Evolutionary conservation across 1,140 invertebrate species (phyloP).

Genomic region (Andrena cerasifolii): DNA sequence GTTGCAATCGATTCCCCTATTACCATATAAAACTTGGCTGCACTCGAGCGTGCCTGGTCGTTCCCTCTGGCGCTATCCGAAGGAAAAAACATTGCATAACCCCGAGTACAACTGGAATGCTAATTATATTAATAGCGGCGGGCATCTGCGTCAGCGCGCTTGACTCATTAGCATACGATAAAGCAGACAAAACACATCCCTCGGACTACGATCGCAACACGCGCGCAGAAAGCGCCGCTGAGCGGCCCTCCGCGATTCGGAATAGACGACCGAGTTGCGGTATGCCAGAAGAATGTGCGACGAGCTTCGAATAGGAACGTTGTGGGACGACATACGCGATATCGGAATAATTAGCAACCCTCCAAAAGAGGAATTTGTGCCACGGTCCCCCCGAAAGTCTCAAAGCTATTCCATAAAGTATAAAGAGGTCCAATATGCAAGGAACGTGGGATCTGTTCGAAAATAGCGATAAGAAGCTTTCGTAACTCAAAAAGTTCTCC

Average conservation of each 20-base stretch:
- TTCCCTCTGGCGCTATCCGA: constrained; percentile 20
- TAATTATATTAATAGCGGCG: constrained; percentile 53
- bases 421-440: too few relatives aligned
- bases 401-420: too few relatives aligned
- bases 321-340: background rate
- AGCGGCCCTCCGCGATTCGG: background rate
- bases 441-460: too few relatives aligned
- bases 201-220: constrained; percentile 3
- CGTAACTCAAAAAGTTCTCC: too few relatives aligned
- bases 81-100: constrained; percentile 49
- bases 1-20: constrained; percentile 46
- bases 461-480: too few relatives aligned
- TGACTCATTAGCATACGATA: constrained; percentile 49
- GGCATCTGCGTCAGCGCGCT: constrained; percentile 42
- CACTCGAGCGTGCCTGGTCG: constrained; percentile 27
- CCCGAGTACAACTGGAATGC: constrained; percentile 34
- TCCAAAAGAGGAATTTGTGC: too few relatives aligned
- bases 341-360: background rate
- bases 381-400: too few relatives aligned
- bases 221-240: constrained; percentile 1
- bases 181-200: constrained; percentile 43
- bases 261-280: background rate
- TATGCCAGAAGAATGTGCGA: constrained; percentile 19
- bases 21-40: constrained; percentile 52
- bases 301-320: too few relatives aligned